phyloP scores from a whole-genome alignment of 2,888 invertebrate genomes.

The Zaprionus bogoriensis region DNA sequence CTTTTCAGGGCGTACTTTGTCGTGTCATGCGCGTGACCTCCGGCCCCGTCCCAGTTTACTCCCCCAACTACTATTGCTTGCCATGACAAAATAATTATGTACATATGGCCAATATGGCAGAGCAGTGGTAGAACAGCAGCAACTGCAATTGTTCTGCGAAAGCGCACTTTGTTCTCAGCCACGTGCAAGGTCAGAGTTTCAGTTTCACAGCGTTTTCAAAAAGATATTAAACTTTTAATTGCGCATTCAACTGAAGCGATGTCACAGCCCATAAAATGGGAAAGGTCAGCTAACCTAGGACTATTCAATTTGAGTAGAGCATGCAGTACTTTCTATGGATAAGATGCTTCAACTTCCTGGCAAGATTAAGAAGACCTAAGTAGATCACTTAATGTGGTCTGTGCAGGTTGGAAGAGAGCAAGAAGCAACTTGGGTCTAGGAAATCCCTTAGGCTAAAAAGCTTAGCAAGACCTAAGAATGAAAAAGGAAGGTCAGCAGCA shows the following conservation, averaged over 20 bases:
- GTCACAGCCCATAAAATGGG: slow-evolving; percentile 25
- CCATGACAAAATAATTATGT: slow-evolving; percentile 51
- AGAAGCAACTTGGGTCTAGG: too few relatives aligned
- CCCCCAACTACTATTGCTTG: not conserved
- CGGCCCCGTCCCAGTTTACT: not conserved
- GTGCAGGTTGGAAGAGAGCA: too few relatives aligned
- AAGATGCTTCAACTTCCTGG: too few relatives aligned
- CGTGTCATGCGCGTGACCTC: slow-evolving; percentile 49
- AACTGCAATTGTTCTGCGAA: slow-evolving; percentile 37
- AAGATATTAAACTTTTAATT: slow-evolving; percentile 56
- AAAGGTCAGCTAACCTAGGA: not conserved
- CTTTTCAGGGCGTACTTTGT: slow-evolving; percentile 21
- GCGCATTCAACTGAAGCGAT: slow-evolving; percentile 46
- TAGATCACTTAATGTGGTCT: too few relatives aligned
- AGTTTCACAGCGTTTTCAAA: slow-evolving; percentile 32
- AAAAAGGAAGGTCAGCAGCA: too few relatives aligned
- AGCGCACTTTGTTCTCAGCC: slow-evolving; percentile 37
- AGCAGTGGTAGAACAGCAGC: too few relatives aligned
- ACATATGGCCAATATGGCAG: slow-evolving; percentile 55
- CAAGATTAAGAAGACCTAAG: too few relatives aligned
- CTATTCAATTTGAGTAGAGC: not conserved
- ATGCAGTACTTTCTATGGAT: not conserved
- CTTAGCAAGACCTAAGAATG: too few relatives aligned
- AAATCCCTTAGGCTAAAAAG: too few relatives aligned
- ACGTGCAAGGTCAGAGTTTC: slow-evolving; percentile 52